A percentile compares a stretch with the other conserved stretches of the same genome.
phyloP scores from a whole-genome alignment of 2,113 vertebrate genomes.

The Dendropsophus ebraccatus region DNA sequence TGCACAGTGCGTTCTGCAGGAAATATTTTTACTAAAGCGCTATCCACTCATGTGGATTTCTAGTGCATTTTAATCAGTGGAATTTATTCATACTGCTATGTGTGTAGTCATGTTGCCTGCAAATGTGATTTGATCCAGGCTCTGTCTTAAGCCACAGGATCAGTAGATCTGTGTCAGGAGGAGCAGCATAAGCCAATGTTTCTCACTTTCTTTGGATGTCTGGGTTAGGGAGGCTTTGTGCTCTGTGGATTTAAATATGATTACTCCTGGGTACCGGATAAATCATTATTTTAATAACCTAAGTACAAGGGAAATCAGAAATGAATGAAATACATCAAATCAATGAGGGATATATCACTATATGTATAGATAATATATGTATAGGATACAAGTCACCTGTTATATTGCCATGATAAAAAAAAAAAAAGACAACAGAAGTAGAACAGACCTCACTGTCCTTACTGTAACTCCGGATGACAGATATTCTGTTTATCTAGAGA shows the following conservation, averaged over 20 bases:
- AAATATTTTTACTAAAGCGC: not conserved
- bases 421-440: not conserved
- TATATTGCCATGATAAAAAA: not conserved
- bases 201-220: slow-evolving; percentile 39
- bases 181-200: slow-evolving; percentile 40
- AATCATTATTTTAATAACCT: slow-evolving; percentile 33
- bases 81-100: slow-evolving; percentile 36
- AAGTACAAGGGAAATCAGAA: not conserved
- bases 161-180: slow-evolving; percentile 37
- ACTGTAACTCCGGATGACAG: not conserved
- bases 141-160: slow-evolving; percentile 47
- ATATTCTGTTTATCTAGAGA: not conserved
- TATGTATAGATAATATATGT: not conserved
- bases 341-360: not conserved
- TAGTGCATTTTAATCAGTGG: slow-evolving; percentile 43
- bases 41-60: slow-evolving; percentile 12
- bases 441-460: not conserved
- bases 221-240: slow-evolving; percentile 26
- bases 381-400: not conserved
- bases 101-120: slow-evolving; percentile 15
- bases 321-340: not conserved
- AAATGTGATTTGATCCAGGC: slow-evolving; percentile 46
- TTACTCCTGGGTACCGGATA: slow-evolving; percentile 24
- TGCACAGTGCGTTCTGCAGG: no score
- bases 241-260: slow-evolving; percentile 49